Evolutionary conservation across 2,888 invertebrate genomes (phyloP).

Genomic region (Polylopha cassiicola): DNA sequence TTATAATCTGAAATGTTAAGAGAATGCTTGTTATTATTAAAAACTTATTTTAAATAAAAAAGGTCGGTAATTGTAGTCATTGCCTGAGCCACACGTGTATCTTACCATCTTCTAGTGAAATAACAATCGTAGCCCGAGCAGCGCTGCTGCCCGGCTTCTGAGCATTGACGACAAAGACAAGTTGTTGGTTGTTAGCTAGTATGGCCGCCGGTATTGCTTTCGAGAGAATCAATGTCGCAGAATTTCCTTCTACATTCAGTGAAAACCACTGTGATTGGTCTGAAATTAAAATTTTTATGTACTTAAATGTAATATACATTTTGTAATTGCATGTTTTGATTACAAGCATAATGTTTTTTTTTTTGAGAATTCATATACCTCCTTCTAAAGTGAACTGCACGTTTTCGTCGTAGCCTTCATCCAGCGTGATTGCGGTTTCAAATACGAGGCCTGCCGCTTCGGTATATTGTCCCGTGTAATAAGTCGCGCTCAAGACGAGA

Average conservation of each 20-base stretch:
- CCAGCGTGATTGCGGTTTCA: conserved; percentile 25
- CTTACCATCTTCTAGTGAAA: too few species aligned
- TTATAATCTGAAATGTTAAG: conserved; percentile 25
- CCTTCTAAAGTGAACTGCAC: conserved; percentile 24
- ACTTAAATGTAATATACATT: background rate
- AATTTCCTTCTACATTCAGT: conserved; percentile 23
- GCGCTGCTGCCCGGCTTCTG: too few species aligned
- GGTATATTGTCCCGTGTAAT: conserved; percentile 33
- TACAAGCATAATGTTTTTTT: too few species aligned
- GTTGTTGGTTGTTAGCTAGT: conserved; percentile 30
- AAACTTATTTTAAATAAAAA: too few species aligned
- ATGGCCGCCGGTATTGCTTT: conserved; percentile 31
- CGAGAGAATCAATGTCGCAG: conserved; percentile 21
- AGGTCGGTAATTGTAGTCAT: too few species aligned
- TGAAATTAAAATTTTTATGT: conserved; percentile 24
- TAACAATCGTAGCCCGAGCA: too few species aligned
- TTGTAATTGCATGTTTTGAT: too few species aligned
- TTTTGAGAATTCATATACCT: too few species aligned
- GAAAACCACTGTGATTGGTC: conserved; percentile 35
- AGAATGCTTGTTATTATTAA: too few species aligned
- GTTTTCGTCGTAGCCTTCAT: conserved; percentile 29
- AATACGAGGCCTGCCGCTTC: conserved; percentile 25
- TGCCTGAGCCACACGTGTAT: too few species aligned
- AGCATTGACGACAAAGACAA: too few species aligned
- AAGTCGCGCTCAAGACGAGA: conserved; percentile 28